Evolutionary conservation across 2,113 vertebrate genomes (phyloP), one percentile per base, ranked within the genome.

Genomic region (Pangasianodon hypophthalmus): DNA sequence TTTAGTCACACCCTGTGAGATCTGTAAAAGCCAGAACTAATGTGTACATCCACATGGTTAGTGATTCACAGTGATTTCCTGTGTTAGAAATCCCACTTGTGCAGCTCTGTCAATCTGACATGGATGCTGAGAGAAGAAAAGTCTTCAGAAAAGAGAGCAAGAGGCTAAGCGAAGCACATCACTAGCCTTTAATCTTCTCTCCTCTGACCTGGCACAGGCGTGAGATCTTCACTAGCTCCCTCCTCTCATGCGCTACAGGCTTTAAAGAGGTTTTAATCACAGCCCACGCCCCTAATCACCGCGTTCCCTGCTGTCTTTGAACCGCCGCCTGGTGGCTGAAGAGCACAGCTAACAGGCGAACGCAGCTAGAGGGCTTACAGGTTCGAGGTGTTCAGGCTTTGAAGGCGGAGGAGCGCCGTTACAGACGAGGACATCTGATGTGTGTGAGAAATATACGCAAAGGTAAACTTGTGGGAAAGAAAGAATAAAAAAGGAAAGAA

Each of bases 261-360:
- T 86, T 79, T 67, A 71, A 81, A 84, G 48, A 84, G 58, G 48
- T 87, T 79, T 91, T 87, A 92, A 91, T 91, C 71, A 88, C 91
- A 88, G 81, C 52, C 32, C 82, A 64, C 21, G 44, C 46, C 56
- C 82, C 60, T 77, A 86, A 86, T 46, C 84, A 81, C 88, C 84
- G 64, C 64, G 32, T 89, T 87, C 71, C 85, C 71, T 90, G 86
- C 75, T 71, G 90, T 91, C 92, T 94, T 95, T 94, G 91, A 95
- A 94, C 93, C 90, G 46, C 32, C 84, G 87, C 90, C 84, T 87
- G 84, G 80, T n/a, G 81, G 60, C 48, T 85, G 75, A 82, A 85
- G 52, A 46, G 37, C 84, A 86, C 29, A 37, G 54, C 48, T n/a
- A 88, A 85, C 29, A 44, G 56, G 56, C 52, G 75, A 86, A 88